phyloP scores from a whole-genome alignment of 2,113 vertebrate genomes.

The Eurystomus gularis region DNA sequence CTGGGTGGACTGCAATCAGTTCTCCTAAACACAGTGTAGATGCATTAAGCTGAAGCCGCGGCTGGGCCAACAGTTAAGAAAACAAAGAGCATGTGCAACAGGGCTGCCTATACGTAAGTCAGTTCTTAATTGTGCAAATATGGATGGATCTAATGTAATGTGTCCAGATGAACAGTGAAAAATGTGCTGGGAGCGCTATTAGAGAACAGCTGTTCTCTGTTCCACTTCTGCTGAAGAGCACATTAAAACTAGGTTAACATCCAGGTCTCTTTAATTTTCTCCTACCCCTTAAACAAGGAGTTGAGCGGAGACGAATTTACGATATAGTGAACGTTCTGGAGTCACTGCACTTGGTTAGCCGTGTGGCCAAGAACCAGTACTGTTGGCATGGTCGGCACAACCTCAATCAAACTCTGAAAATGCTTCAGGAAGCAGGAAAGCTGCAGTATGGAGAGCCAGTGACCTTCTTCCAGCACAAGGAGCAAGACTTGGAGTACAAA shows the following conservation, averaged over 20 bases:
- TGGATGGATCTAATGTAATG: background rate
- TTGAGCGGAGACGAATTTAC: conserved; percentile 91
- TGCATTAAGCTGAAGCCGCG: background rate
- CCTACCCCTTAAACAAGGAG: conserved; percentile 73
- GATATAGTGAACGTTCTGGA: conserved; percentile 95
- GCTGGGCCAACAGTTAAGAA: background rate
- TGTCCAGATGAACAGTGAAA: background rate
- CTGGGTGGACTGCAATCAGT: background rate
- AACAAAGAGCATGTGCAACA: background rate
- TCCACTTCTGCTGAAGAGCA: background rate
- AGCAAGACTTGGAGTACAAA: conserved; percentile 67
- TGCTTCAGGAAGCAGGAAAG: conserved; percentile 81
- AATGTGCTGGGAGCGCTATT: background rate
- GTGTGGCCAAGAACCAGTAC: conserved; percentile 94
- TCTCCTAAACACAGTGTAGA: background rate
- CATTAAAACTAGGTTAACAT: background rate
- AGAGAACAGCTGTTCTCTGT: background rate
- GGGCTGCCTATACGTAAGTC: background rate
- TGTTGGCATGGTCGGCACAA: conserved; percentile 87
- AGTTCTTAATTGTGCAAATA: background rate
- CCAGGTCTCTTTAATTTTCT: background rate
- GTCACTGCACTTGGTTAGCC: conserved; percentile 87
- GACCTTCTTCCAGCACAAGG: conserved; percentile 74
- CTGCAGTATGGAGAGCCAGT: conserved; percentile 87
- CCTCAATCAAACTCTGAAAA: conserved; percentile 82